Conservation (phyloP, 2,888 invertebrate species). For the Brachypterus glaber region DNA sequence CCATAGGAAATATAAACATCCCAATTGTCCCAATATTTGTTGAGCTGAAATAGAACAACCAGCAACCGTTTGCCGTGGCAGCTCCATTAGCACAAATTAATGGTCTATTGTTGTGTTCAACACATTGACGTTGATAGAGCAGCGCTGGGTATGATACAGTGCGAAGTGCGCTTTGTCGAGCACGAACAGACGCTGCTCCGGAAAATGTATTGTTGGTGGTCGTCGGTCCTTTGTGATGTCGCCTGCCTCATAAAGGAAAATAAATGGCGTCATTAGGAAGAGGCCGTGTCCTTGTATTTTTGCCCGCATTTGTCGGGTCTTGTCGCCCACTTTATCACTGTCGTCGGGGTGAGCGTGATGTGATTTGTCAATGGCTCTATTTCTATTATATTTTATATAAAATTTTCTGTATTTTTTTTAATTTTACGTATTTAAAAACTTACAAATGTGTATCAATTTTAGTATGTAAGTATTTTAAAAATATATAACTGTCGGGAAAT, state of each 20-base stretch:
- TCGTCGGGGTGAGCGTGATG: constrained; percentile 32
- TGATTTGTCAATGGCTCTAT: constrained; percentile 30
- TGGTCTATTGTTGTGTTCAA: constrained; percentile 23
- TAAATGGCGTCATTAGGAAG: constrained; percentile 42
- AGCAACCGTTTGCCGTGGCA: constrained; percentile 20
- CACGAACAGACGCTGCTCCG: constrained; percentile 31
- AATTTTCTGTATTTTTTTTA: too few relatives aligned
- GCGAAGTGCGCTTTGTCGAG: constrained; percentile 15
- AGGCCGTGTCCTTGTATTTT: constrained; percentile 40
- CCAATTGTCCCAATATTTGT: too few relatives aligned
- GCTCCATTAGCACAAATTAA: constrained; percentile 29
- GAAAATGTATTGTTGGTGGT: constrained; percentile 35
- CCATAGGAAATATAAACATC: too few relatives aligned
- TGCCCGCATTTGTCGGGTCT: constrained; percentile 40
- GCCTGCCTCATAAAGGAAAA: constrained; percentile 40
- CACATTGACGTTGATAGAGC: constrained; percentile 24
- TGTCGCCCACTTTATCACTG: constrained; percentile 41
- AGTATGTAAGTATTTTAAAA: too few relatives aligned
- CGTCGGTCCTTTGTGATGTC: constrained; percentile 38
- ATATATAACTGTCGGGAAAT: too few relatives aligned
- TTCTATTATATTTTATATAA: too few relatives aligned
- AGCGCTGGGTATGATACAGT: constrained; percentile 22
- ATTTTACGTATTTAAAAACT: too few relatives aligned
- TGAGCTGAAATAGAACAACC: too few relatives aligned
- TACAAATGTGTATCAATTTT: too few relatives aligned